Percentiles rank a stretch among this genome's conserved stretches.
phyloP scores from a whole-genome alignment of 2,113 vertebrate species.

The Cyprinodon brontotheroides region DNA sequence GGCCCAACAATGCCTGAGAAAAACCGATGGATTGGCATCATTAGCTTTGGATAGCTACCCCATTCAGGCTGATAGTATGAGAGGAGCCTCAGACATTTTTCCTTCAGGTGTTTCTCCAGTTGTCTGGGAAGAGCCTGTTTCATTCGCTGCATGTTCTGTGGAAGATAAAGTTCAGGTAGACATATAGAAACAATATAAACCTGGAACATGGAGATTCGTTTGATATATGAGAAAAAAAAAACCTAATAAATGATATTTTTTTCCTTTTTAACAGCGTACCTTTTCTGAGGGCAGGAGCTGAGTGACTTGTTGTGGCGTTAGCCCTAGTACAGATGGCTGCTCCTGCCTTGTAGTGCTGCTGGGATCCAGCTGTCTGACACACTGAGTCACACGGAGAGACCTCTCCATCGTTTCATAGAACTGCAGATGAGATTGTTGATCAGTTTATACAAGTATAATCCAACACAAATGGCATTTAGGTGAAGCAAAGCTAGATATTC shows the following conservation, averaged over 20 bases:
- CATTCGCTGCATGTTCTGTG: slow-evolving; percentile 81
- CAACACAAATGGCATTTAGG: not conserved
- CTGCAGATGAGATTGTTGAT: slow-evolving; percentile 53
- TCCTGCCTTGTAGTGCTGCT: slow-evolving; percentile 50
- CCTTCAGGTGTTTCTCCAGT: slow-evolving; percentile 83
- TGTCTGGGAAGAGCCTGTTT: slow-evolving; percentile 76
- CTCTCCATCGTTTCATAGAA: slow-evolving; percentile 83
- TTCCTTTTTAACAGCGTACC: slow-evolving; percentile 44
- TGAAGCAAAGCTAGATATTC: too few species aligned
- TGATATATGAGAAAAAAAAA: too few species aligned
- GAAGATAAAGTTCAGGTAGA: not conserved
- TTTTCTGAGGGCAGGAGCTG: slow-evolving; percentile 79
- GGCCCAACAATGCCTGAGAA: not conserved
- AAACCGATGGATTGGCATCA: not conserved
- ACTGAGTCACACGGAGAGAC: slow-evolving; percentile 80
- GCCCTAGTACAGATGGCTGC: slow-evolving; percentile 71
- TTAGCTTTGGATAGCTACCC: slow-evolving; percentile 65
- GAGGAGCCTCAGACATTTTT: slow-evolving; percentile 81
- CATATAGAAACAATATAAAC: not conserved
- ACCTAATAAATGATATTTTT: too few species aligned
- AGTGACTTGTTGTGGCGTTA: slow-evolving; percentile 74
- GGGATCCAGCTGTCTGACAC: slow-evolving; percentile 74
- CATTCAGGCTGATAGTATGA: slow-evolving; percentile 84
- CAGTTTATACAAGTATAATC: not conserved
- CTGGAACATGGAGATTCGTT: too few species aligned